Base-by-base conservation (phyloP, 2,113 vertebrate species). In the Rhabdomys dilectus region DNA sequence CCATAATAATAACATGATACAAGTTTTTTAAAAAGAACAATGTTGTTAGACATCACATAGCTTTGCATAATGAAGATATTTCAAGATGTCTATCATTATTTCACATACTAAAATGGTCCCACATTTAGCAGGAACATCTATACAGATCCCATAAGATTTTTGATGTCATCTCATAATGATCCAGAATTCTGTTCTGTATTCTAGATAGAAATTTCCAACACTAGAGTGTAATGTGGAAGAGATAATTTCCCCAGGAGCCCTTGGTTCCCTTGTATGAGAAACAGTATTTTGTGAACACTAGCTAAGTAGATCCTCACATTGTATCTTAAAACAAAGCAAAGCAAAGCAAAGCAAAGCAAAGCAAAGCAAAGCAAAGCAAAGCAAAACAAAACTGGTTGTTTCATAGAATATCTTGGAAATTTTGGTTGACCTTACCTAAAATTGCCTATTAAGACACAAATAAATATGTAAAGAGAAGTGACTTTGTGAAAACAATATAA, bases 1-100 rank as follows among this genome's bases (percentile, higher is more conserved):
- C 10, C 62, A 73, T 21, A 91, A 68, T 45, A 88, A 78, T 88
- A 36, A 39, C 36, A 58, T 66, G 16, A 29, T 64, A 13, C 16
- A 21, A 64, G 24, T 64, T 94, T 90, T 58, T 48, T 77, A 91
- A 95, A n/a, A 26, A 31, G 13, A 73, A 12, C 21, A 82, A 70
- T 70, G 24, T 34, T 60, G 80, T 75, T 89, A 64, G 29, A 94
- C 82, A 85, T 92, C 81, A 95, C 21, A 84, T 34, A 84, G 39
- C 87, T 93, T 95, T 84, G 68, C 39, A 76, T 70, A 66, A 42
- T 60, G 77, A 75, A 73, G 36, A 78, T 91, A n/a, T 75, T 94
- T 93, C 16, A 68, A 85, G 31, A n/a, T 15, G 13, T 84, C 60
- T 3, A 24, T 66, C 39, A 72, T 87, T 87, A 51, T 88, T 93